Conservation (phyloP, 1,140 invertebrate species). For the Drosophila subpulchrella region DNA sequence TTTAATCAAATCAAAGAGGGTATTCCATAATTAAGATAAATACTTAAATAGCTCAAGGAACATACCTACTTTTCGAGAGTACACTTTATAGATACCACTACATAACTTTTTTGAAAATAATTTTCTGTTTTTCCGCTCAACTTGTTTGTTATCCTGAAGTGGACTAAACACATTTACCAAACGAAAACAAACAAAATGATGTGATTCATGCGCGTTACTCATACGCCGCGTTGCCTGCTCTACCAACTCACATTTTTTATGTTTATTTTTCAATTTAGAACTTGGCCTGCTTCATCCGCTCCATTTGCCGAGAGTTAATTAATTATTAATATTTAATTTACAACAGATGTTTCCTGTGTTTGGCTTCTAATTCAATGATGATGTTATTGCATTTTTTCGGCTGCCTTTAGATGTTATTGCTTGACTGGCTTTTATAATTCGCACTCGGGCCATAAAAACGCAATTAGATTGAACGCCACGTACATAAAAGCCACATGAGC, state of each 20-base stretch:
- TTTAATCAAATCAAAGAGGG: too few species aligned
- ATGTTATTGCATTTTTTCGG: slow-evolving; percentile 11
- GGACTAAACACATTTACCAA: background rate
- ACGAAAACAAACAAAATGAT: background rate
- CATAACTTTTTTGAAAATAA: background rate
- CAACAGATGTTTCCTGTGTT: slow-evolving; percentile 44
- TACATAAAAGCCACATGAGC: slow-evolving; percentile 66
- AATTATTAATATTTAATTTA: slow-evolving; percentile 73
- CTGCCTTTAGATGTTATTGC: slow-evolving; percentile 20
- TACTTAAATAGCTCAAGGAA: too few species aligned
- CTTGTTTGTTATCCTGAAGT: background rate
- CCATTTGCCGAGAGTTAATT: slow-evolving; percentile 33
- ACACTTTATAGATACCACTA: background rate
- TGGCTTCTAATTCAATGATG: slow-evolving; percentile 19
- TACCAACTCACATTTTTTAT: background rate
- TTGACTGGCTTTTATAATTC: slow-evolving; percentile 41
- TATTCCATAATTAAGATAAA: too few species aligned
- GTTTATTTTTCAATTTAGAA: background rate
- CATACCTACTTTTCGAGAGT: too few species aligned
- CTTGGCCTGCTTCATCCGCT: background rate
- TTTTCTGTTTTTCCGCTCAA: background rate
- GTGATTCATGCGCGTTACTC: background rate
- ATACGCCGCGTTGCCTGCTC: background rate
- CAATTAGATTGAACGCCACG: slow-evolving; percentile 66
- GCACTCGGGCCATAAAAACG: slow-evolving; percentile 56